A percentile compares a stretch with the other conserved stretches of the same genome.
These are phyloP conservation scores for Aplochiton taeniatus DNA, from an alignment of 2,797 vertebrate genomes.

Conservation along the genomic window DNA sequence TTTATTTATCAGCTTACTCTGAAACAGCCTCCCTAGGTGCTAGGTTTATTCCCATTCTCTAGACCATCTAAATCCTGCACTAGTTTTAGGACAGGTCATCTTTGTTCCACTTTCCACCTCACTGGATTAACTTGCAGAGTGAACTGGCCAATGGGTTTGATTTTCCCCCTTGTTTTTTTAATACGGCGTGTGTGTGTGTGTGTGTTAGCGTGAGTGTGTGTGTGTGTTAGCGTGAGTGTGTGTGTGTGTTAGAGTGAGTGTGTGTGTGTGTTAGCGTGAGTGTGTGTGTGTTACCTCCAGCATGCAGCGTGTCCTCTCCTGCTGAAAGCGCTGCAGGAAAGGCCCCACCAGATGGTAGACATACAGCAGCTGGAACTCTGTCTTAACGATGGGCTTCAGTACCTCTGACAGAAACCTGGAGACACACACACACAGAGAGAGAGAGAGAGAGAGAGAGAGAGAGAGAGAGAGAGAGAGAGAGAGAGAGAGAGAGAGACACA, in stretches of 20 bases:
- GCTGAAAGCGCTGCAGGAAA: slow-evolving; percentile 95
- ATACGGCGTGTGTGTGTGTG: not conserved
- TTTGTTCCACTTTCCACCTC: no score
- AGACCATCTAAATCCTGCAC: no score
- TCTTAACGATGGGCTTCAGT: slow-evolving; percentile 93
- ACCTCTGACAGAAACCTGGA: slow-evolving; percentile 90
- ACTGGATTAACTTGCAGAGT: no score
- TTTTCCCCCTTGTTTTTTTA: no score
- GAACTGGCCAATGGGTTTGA: no score
- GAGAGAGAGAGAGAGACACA: slow-evolving; percentile 1
- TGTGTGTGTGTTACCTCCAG: slow-evolving; percentile 82
- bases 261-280: not conserved
- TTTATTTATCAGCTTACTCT: no score
- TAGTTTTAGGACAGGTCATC: no score
- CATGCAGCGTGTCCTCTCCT: slow-evolving; percentile 98
- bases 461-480: not conserved
- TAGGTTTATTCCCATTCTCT: no score
- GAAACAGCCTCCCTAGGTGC: no score
- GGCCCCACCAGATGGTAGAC: slow-evolving; percentile 97
- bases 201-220: not conserved
- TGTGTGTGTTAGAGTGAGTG: not conserved
- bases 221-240: not conserved
- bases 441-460: not conserved
- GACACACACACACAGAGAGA: not conserved
- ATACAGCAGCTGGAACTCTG: slow-evolving; percentile 95